phyloP scores from a whole-genome alignment of 1,140 invertebrate genomes.

The Papilio machaon region DNA sequence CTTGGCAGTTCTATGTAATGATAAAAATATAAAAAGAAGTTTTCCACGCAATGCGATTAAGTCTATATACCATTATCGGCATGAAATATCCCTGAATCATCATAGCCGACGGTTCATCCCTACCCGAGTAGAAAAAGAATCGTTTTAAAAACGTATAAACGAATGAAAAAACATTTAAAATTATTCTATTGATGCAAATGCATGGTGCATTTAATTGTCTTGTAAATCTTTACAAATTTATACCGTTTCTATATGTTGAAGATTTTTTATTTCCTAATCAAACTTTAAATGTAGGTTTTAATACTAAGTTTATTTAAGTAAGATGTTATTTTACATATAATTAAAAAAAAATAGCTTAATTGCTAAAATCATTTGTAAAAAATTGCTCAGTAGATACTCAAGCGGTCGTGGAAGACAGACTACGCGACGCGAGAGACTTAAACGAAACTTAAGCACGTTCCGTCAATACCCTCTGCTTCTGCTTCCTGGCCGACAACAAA shows the following conservation, averaged over 20 bases:
- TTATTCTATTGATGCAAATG: no score
- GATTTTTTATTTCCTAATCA: no score
- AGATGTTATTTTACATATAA: neutral
- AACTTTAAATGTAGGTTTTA: no score
- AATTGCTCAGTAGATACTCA: neutral
- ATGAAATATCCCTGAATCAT: conserved; percentile 32
- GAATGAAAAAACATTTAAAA: no score
- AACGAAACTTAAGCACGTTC: conserved; percentile 33
- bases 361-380: conserved; percentile 6
- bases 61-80: conserved; percentile 30
- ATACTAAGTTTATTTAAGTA: neutral
- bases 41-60: conserved; percentile 27
- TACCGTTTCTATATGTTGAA: no score
- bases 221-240: no score
- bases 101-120: conserved; percentile 2
- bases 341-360: neutral
- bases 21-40: conserved; percentile 35
- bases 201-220: no score
- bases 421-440: neutral
- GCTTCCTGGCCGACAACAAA: neutral
- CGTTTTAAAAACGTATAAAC: neutral
- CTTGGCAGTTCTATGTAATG: conserved; percentile 22
- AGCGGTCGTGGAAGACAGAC: conserved; percentile 1
- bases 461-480: conserved; percentile 16
- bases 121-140: neutral